phyloP scores from a whole-genome alignment of 2,797 vertebrate species.

The Phoebastria nigripes region DNA sequence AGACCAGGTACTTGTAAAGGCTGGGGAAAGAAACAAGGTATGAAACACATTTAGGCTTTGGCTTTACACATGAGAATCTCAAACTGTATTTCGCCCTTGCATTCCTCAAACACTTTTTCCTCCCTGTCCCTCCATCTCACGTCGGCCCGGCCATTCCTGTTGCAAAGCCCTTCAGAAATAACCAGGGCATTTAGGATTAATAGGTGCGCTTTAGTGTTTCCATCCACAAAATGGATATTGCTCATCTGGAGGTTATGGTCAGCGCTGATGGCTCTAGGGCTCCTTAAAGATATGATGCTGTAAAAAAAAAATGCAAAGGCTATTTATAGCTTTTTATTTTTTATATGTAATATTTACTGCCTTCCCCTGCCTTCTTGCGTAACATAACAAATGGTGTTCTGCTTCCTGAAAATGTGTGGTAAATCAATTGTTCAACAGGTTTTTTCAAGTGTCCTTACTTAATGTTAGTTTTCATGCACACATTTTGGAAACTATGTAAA shows the following conservation, averaged over 20 bases:
- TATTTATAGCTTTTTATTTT: constrained; percentile 18
- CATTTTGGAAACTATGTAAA: constrained; percentile 18
- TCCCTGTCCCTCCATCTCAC: not conserved
- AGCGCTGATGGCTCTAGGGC: not conserved
- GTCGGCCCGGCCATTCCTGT: rapidly evolving
- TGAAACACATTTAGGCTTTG: not conserved
- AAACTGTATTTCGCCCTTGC: not conserved
- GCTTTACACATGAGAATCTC: not conserved
- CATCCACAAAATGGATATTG: not conserved
- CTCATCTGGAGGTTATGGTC: not conserved
- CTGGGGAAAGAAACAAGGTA: not conserved
- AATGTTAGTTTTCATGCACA: not conserved
- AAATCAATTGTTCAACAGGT: constrained; percentile 15
- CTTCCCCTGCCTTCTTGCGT: not conserved
- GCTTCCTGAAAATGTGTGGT: not conserved
- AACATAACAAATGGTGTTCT: not conserved
- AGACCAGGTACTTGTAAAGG: not conserved
- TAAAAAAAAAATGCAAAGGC: not conserved
- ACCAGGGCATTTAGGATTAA: not conserved
- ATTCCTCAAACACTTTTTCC: not conserved
- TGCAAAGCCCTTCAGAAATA: not conserved
- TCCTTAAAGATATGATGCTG: not conserved
- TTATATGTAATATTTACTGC: constrained; percentile 20
- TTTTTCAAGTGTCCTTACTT: not conserved
- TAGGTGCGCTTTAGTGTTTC: not conserved